Evolutionary conservation across 2,113 vertebrate genomes (phyloP), one percentile per base, ranked within the genome.

Genomic region (Microcebus lehilahytsara): DNA sequence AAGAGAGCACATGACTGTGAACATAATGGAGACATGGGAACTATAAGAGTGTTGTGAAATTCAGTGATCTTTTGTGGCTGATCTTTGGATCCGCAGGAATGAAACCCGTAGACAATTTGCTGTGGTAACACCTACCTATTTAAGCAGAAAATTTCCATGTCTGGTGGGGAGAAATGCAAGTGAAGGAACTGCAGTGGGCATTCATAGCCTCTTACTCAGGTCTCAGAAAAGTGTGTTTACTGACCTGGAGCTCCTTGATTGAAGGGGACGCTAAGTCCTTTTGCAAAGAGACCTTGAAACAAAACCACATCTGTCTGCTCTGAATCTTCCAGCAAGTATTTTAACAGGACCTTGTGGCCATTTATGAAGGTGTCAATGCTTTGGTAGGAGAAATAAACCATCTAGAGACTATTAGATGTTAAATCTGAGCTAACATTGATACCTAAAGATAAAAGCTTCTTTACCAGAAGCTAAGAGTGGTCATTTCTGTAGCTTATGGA

Each of bases 261-360:
- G 3, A 66, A 49, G 71, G 3, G 5, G 10, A 67, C 0, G 56
- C 34, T 27, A 58, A 75, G 20, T 49, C 25, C 1, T 49, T 91
- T 93, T 46, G 17, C 13, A 62, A 71, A 75, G 30, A 91, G 17
- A 85, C 6, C n/a, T 53, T 72, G 27, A 17, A 9, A 20, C 22
- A 51, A 42, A 69, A 2, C 1, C 11, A 42, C 1, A 25, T 1
- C 2, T 72, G 2, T 79, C 16, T 4, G 4, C 1, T 34, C 19
- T 12, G 27, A 78, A 9, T 78, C n/a, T 83, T 51, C 22, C 27
- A n/a, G 16, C 4, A n/a, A 71, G 13, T 0, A 27, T 53, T 46
- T 75, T 53, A 37, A 71, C 17, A 90, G 20, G 4, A 12, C 32
- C 9, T 4, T 23, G 22, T 86, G 66, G 10, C 32, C 14, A 19